phyloP scores from a whole-genome alignment of 2,888 invertebrate species.

The Autographa pulchrina region DNA sequence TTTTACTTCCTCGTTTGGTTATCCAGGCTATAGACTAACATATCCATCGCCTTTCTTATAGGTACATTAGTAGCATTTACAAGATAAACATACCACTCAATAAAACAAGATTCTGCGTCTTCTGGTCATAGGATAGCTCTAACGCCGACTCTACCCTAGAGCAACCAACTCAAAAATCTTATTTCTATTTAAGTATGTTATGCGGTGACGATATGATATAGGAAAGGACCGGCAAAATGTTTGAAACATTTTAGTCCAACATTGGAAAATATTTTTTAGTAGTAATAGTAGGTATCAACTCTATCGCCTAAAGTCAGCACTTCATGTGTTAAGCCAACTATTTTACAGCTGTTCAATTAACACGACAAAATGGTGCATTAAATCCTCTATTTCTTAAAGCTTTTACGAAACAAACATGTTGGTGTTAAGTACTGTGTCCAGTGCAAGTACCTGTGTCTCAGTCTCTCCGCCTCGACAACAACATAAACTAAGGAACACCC shows the following conservation, averaged over 20 bases:
- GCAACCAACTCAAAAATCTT: no score
- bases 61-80: no score
- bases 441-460: not conserved
- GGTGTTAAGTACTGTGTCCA: not conserved
- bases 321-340: not conserved
- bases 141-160: no score
- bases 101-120: no score
- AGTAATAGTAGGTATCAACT: no score
- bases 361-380: not conserved
- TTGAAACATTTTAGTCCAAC: not conserved
- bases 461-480: not conserved
- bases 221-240: not conserved
- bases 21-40: no score
- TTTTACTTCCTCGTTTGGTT: no score
- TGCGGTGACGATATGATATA: not conserved
- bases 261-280: not conserved
- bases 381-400: not conserved
- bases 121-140: no score
- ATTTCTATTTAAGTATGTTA: no score
- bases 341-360: not conserved
- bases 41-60: no score
- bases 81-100: no score
- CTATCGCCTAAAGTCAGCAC: not conserved
- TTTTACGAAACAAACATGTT: not conserved
- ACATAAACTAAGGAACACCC: slow-evolving; percentile 35